A percentile compares a stretch with the other conserved stretches of the same genome.
phyloP scores from a whole-genome alignment of 2,888 invertebrate species.

The Phania funesta region DNA sequence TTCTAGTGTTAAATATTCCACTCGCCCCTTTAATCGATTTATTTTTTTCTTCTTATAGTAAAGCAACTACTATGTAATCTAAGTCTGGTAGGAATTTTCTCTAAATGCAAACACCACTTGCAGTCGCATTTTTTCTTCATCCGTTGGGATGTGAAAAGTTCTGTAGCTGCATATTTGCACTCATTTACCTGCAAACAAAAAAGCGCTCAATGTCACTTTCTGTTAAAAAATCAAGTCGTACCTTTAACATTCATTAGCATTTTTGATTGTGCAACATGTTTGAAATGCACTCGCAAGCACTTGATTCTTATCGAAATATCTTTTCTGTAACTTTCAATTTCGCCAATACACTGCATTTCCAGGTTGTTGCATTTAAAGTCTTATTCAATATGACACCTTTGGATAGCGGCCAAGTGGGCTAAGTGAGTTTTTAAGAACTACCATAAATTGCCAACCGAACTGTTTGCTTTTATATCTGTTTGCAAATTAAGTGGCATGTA shows the following conservation, averaged over 20 bases:
- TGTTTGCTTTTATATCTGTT: background rate
- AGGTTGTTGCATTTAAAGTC: constrained; percentile 35
- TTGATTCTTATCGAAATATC: constrained; percentile 8
- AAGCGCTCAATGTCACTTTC: constrained; percentile 38
- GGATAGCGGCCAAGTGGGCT: constrained; percentile 50
- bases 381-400: constrained; percentile 60
- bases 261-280: background rate
- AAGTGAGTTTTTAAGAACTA: constrained; percentile 37
- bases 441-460: constrained; percentile 10
- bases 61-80: no score
- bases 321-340: constrained; percentile 42
- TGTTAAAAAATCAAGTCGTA: constrained; percentile 29
- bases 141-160: background rate
- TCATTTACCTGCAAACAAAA: no score
- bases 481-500: constrained; percentile 32
- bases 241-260: constrained; percentile 44
- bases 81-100: no score
- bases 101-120: no score
- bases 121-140: no score
- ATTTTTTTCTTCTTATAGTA: no score
- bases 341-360: constrained; percentile 21
- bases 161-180: background rate
- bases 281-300: background rate
- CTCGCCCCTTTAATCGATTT: no score
- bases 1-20: no score